Base-by-base conservation (phyloP, 2,888 invertebrate species). In the Leistus spinibarbis region DNA sequence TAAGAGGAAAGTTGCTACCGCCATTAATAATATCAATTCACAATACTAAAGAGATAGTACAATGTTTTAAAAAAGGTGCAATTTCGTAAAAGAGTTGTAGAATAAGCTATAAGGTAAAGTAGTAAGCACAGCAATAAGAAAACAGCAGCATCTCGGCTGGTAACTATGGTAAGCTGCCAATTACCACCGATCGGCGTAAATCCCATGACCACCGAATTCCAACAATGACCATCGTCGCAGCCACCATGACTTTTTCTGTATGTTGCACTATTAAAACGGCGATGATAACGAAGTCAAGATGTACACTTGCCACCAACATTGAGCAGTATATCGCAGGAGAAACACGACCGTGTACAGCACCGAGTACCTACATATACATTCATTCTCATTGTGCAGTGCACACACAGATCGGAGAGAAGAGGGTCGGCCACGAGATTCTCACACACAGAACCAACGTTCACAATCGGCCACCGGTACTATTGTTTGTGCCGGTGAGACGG, bases 361-460 rank as follows among this genome's bases (percentile, higher is more conserved):
- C 17, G 17, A 19, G 60, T 60, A 20, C 60, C 17, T 20, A 20
- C 20, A 60, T 7, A 40, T 1, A n/a, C n/a, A n/a, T n/a, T n/a
- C n/a, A n/a, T n/a, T n/a, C n/a, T n/a, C n/a, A n/a, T n/a, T n/a
- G n/a, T n/a, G n/a, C 60, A 60, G 17, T 60, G 60, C 20, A 20
- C 60, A 60, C 60, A 20, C 20, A 60, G 40, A 40, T 1, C 40
- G 40, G 13, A 40, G 40, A 40, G 60, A 7, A 13, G 13, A 40
- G 40, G 13, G 60, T 63, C 75, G 75, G 69, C 69, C 75, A 75
- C 69, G 75, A 75, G 75, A 75, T 75, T 75, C 75, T 75, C 75
- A 75, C 75, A 40, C 40, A 75, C 62, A 62, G 69, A 23, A 54
- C 57, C 56, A 65, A 72, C 23, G 19, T 19, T 60, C 56, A 72